Conservation (phyloP, 2,113 vertebrate species). For the Oncorhynchus keta region DNA sequence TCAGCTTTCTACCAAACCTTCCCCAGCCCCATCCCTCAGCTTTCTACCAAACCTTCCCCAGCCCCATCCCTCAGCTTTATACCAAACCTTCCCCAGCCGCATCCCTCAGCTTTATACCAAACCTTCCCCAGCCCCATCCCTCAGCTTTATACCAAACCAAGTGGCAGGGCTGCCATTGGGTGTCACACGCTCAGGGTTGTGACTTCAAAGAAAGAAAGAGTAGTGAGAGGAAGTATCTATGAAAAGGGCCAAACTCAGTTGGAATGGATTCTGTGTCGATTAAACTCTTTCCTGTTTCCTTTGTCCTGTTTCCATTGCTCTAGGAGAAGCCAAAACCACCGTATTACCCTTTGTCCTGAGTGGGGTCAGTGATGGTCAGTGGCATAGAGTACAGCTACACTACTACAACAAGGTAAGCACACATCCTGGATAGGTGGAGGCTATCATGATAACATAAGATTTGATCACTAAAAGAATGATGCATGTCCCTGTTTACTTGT, state of each 20-base stretch:
- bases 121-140: background rate
- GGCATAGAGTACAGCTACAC: slow-evolving; percentile 83
- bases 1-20: too few species aligned
- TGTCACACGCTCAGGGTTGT: too few species aligned
- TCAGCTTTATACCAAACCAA: too few species aligned
- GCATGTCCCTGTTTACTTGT: background rate
- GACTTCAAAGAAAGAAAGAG: too few species aligned
- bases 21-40: too few species aligned
- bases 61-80: too few species aligned
- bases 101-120: background rate
- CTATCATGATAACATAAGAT: too few species aligned
- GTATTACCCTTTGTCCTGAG: slow-evolving; percentile 76
- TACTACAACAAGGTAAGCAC: slow-evolving; percentile 88
- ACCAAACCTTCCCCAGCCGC: too few species aligned
- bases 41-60: too few species aligned
- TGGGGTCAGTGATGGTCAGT: slow-evolving; percentile 85
- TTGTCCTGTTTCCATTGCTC: slow-evolving; percentile 1
- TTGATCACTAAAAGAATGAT: background rate
- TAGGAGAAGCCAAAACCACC: slow-evolving; percentile 81
- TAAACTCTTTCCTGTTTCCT: slow-evolving; percentile 10
- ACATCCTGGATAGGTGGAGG: background rate
- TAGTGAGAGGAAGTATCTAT: background rate
- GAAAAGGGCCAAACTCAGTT: background rate
- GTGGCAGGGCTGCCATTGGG: too few species aligned
- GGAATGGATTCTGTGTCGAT: background rate